Evolutionary conservation across 2,797 vertebrate genomes (phyloP), one percentile per base, ranked within the genome.

Genomic region (Apogon talboti): DNA sequence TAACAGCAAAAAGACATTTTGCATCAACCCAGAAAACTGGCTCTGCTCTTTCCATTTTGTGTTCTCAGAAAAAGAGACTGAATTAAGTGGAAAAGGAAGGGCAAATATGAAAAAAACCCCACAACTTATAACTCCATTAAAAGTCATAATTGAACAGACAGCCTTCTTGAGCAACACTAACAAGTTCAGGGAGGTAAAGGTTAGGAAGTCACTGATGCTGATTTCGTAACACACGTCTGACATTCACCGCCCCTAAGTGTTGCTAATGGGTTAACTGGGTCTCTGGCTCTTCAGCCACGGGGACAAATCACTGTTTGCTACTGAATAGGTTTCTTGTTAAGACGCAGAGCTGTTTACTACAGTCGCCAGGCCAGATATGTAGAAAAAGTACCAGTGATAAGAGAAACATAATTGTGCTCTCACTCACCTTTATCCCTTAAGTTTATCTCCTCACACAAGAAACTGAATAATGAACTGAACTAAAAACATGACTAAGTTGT

Each of bases 171-270:
- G 44, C 13, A 21, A 55, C 35, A 30, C 11, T 11, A 40, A 19
- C 13, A 9, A 44, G 1, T 24, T 49, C 40, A 59, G 16, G 33
- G 21, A 66, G 44, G 15, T 10, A 14, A 4, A 30, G 14, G 24
- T 19, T 18, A 13, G 40, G 42, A 53, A 28, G 33, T n/a, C 28
- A 9, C 10, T 11, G 38, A 21, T 41, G 19, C n/a, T 35, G 28
- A 44, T 44, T 37, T 37, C 11, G 15, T 41, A 15, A 2, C n/a
- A 28, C 46, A 19, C 18, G 24, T 35, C 46, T 43, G 46, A 44
- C 53, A 58, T 24, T 33, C 38, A 50, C 51, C 16, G 37, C 58
- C 44, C 21, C 11, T 10, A 33, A 67, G 54, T 16, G 5, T n/a
- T 16, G 16, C 52, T 40, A 51, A 67, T n/a, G 30, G 40, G 30